A percentile compares a stretch with the other conserved stretches of the same genome.
Conservation (phyloP, 2,888 invertebrate genomes). For the Anagyrus pseudococci region DNA sequence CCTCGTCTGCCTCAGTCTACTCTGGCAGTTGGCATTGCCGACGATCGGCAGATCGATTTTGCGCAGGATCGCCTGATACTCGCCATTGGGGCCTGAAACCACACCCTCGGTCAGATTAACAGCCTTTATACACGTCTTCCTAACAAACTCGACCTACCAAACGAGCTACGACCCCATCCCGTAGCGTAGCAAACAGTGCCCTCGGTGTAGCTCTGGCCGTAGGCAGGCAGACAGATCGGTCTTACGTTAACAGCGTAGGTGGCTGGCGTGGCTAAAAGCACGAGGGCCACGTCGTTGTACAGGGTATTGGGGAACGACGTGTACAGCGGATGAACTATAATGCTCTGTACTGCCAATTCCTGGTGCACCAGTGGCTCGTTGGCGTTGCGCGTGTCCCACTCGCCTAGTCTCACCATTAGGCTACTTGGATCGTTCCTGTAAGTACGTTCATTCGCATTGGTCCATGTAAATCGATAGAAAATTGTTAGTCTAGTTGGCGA, state of each 20-base stretch:
- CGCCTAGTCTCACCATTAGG: conserved; percentile 72
- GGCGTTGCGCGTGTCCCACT: conserved; percentile 79
- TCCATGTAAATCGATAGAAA: too few relatives aligned
- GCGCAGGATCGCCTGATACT: conserved; percentile 70
- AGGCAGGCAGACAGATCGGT: conserved; percentile 71
- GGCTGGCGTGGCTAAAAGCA: conserved; percentile 71
- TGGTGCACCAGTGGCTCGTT: conserved; percentile 74
- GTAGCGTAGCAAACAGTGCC: conserved; percentile 71
- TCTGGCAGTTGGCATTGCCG: conserved; percentile 68
- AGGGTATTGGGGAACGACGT: conserved; percentile 67
- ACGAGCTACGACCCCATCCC: conserved; percentile 79
- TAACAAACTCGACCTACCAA: conserved; percentile 62
- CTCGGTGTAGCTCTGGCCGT: conserved; percentile 59
- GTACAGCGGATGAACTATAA: conserved; percentile 70
- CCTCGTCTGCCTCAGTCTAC: conserved; percentile 69
- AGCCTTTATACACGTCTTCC: neutral
- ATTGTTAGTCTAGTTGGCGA: too few relatives aligned
- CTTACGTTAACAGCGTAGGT: conserved; percentile 71
- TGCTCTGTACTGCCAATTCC: conserved; percentile 68
- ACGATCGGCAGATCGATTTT: conserved; percentile 78
- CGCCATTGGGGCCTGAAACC: conserved; percentile 57
- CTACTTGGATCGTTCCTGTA: conserved; percentile 47
- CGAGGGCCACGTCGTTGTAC: conserved; percentile 78
- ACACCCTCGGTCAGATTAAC: neutral
- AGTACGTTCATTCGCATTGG: too few relatives aligned